A percentile compares a stretch with the other conserved stretches of the same genome.
These are phyloP conservation scores for Vannuccia rotundouncinata DNA, from an alignment of 2,888 invertebrate species.

Conservation along the genomic window DNA sequence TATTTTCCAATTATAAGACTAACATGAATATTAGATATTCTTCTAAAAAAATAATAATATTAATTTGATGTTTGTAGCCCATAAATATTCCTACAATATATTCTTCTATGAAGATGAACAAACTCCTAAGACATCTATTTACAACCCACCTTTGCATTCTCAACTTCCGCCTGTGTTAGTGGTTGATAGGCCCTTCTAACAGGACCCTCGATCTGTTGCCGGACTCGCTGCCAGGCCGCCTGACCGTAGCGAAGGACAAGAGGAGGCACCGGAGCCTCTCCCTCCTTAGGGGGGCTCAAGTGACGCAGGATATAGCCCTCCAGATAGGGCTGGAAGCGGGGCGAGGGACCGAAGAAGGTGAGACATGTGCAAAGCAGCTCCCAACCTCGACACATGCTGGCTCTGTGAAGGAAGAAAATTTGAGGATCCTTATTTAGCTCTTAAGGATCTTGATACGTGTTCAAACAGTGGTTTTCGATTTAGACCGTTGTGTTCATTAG, in stretches of 20 bases:
- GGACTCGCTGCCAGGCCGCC: slow-evolving; percentile 11
- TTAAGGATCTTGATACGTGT: too few species aligned
- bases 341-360: slow-evolving; percentile 85
- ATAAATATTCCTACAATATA: too few species aligned
- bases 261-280: slow-evolving; percentile 17
- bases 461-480: too few species aligned
- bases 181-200: slow-evolving; percentile 4
- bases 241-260: slow-evolving; percentile 42
- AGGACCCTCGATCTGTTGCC: background rate
- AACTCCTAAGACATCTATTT: too few species aligned
- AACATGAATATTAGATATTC: too few species aligned
- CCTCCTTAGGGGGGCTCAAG: background rate
- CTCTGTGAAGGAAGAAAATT: slow-evolving; percentile 48
- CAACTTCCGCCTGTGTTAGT: background rate
- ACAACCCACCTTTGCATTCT: background rate
- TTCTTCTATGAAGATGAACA: too few species aligned
- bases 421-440: too few species aligned
- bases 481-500: too few species aligned
- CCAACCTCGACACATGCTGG: slow-evolving; percentile 68
- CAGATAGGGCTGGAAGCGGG: slow-evolving; percentile 83
- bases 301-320: slow-evolving; percentile 56
- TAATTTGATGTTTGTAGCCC: too few species aligned
- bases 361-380: slow-evolving; percentile 86
- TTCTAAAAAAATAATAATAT: too few species aligned
- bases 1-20: too few species aligned